Conservation (phyloP, 2,113 vertebrate genomes). For the Enhydra lutris region DNA sequence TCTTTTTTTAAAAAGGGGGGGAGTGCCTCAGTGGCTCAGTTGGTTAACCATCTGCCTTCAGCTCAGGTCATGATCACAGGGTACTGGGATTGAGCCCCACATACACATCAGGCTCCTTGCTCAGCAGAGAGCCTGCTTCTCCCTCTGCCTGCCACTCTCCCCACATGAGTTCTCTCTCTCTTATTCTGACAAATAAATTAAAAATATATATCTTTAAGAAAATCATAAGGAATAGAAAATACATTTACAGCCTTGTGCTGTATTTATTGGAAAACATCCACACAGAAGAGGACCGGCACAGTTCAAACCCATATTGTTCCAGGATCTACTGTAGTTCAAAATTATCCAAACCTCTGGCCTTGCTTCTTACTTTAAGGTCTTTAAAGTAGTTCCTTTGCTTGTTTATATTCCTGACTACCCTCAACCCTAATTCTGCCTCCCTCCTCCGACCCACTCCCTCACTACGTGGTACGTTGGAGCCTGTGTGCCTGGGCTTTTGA, state of each 20-base stretch:
- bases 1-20: neutral
- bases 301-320: neutral
- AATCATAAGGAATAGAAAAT: neutral
- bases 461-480: neutral
- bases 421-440: neutral
- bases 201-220: neutral
- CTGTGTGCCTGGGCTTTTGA: neutral
- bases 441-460: neutral
- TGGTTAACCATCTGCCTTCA: neutral
- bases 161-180: neutral
- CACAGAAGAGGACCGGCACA: neutral
- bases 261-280: neutral
- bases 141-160: neutral
- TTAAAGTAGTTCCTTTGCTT: neutral
- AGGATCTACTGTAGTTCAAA: neutral
- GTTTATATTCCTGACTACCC: neutral
- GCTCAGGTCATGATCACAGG: neutral
- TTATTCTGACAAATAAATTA: neutral
- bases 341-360: neutral
- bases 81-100: neutral
- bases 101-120: neutral
- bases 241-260: neutral
- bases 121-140: neutral
- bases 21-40: neutral
- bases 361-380: neutral